phyloP scores from a whole-genome alignment of 2,797 vertebrate species.

The Crocidura indochinensis region DNA sequence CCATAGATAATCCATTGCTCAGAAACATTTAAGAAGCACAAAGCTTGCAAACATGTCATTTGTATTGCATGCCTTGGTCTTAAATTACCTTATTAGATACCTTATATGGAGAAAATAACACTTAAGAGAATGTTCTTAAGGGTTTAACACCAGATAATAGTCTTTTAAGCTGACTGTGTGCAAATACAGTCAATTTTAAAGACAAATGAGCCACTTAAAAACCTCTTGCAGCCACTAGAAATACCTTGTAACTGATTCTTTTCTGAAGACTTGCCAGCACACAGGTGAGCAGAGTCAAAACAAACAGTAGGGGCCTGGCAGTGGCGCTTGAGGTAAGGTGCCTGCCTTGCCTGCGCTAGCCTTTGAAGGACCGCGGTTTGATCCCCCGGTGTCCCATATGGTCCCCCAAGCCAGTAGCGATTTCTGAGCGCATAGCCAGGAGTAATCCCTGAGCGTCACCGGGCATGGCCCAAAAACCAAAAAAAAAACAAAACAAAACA shows the following conservation, averaged over 20 bases:
- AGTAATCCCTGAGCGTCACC: too few species aligned
- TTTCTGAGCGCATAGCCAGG: too few species aligned
- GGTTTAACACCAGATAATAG: constrained; percentile 59
- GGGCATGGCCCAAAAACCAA: too few species aligned
- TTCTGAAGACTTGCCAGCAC: constrained; percentile 34
- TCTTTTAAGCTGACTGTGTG: constrained; percentile 38
- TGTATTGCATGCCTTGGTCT: background rate
- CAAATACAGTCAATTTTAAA: constrained; percentile 69
- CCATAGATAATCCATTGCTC: background rate
- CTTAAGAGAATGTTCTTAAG: constrained; percentile 29
- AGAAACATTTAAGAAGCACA: background rate
- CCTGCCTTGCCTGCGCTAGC: too few species aligned
- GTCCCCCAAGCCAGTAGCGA: too few species aligned
- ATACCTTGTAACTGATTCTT: constrained; percentile 2
- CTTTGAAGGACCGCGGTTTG: too few species aligned
- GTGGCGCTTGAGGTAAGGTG: too few species aligned
- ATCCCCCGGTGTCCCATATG: too few species aligned
- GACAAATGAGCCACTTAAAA: constrained; percentile 65
- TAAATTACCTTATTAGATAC: constrained; percentile 24
- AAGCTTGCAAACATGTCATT: background rate
- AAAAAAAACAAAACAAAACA: too few species aligned
- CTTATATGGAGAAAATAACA: background rate
- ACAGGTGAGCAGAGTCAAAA: accelerated
- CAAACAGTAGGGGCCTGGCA: too few species aligned
- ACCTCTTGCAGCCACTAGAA: constrained; percentile 41